Conservation (phyloP, 2,113 vertebrate genomes). For the Paraplagusia blochii region DNA sequence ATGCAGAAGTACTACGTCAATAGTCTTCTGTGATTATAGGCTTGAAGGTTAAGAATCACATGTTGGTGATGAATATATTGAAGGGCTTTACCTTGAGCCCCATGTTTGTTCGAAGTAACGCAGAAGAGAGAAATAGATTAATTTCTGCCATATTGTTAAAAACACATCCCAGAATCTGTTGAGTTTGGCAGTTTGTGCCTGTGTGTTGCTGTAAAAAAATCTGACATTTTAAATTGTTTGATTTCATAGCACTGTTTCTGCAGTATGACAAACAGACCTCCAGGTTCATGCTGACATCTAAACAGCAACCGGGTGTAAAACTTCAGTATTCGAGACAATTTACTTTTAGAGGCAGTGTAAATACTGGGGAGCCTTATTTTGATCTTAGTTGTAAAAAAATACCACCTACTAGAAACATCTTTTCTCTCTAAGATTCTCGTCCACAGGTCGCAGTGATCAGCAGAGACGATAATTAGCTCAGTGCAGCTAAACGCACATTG, state of each 20-base stretch:
- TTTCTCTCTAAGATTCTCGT: conserved; percentile 13
- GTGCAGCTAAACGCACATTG: conserved; percentile 1
- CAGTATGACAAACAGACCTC: conserved; percentile 25
- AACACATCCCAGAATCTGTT: too few relatives aligned
- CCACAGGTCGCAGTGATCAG: conserved; percentile 27
- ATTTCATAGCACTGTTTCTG: too few relatives aligned
- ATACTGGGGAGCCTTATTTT: conserved; percentile 9
- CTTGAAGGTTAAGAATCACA: not conserved
- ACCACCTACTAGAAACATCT: conserved; percentile 3
- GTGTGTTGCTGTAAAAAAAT: too few relatives aligned
- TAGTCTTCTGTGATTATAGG: not conserved
- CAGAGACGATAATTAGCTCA: conserved; percentile 24
- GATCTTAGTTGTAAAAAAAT: conserved; percentile 10
- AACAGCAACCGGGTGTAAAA: conserved; percentile 36
- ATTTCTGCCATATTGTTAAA: not conserved
- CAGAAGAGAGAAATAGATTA: too few relatives aligned
- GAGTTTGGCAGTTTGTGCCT: too few relatives aligned
- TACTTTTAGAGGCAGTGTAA: conserved; percentile 2
- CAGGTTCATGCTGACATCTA: conserved; percentile 21
- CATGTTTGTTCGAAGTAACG: not conserved
- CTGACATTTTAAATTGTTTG: too few relatives aligned
- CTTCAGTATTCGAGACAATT: conserved; percentile 37
- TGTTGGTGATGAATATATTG: not conserved
- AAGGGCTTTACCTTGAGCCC: not conserved
- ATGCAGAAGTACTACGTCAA: too few relatives aligned